Evolutionary conservation across 2,888 invertebrate species (phyloP).

Genomic region (Siphlonurus alternatus): DNA sequence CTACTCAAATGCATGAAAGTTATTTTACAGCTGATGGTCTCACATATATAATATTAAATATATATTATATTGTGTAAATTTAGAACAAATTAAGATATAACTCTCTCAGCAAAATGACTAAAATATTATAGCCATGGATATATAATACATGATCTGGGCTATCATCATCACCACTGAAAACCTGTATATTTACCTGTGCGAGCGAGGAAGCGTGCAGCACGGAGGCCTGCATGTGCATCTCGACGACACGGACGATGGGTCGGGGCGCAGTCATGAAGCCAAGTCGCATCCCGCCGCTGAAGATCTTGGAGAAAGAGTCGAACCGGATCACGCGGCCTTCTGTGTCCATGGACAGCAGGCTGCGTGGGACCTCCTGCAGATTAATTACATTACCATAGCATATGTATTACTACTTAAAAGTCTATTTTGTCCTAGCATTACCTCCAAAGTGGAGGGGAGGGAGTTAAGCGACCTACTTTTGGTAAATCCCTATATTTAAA

Average conservation of each 20-base stretch:
- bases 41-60: neutral
- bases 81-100: too few species aligned
- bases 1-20: too few species aligned
- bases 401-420: neutral
- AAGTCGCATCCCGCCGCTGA: conserved; percentile 49
- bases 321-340: conserved; percentile 59
- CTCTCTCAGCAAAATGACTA: too few species aligned
- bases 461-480: neutral
- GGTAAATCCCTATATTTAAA: neutral
- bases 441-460: too few species aligned
- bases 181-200: conserved; percentile 38
- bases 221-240: conserved; percentile 53
- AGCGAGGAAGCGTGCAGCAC: conserved; percentile 44
- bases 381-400: neutral
- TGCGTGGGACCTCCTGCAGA: conserved; percentile 34
- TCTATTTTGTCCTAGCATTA: too few species aligned
- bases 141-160: too few species aligned
- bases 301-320: conserved; percentile 61
- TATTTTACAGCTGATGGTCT: neutral
- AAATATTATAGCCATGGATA: too few species aligned
- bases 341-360: conserved; percentile 54
- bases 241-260: conserved; percentile 40
- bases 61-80: too few species aligned
- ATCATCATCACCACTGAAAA: too few species aligned
- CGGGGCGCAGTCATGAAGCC: conserved; percentile 58